These are phyloP conservation scores for Anoncus sp. DNA, from an alignment of 2,888 invertebrate genomes.

Conservation along the genomic window DNA sequence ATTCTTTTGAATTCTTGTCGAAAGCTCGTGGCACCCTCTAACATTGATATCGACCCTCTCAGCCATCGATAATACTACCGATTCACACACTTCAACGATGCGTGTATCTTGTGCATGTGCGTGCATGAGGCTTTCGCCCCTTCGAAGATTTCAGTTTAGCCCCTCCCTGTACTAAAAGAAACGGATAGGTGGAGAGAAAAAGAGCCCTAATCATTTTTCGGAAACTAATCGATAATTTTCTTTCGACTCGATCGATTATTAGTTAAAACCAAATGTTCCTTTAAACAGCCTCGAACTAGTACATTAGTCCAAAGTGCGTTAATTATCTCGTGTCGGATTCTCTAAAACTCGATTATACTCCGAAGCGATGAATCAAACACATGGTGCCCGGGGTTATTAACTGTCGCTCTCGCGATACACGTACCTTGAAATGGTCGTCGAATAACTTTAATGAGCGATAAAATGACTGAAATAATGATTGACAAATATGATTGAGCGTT, in stretches of 20 bases:
- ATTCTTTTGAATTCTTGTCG: slow-evolving; percentile 65
- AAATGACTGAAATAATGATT: neutral
- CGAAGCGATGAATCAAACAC: too few species aligned
- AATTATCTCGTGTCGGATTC: too few species aligned
- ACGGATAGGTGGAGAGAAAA: neutral
- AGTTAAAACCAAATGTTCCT: neutral
- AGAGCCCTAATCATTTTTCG: slow-evolving; percentile 1
- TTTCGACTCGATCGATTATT: neutral
- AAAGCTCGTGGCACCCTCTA: slow-evolving; percentile 26
- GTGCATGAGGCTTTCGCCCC: slow-evolving; percentile 2
- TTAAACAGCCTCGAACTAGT: neutral
- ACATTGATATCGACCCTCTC: slow-evolving; percentile 15
- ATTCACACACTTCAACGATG: slow-evolving; percentile 17
- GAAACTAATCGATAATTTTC: slow-evolving; percentile 36
- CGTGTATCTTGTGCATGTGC: slow-evolving; percentile 1
- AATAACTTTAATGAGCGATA: neutral
- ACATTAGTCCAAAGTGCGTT: too few species aligned
- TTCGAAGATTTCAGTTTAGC: slow-evolving; percentile 13
- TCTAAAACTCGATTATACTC: too few species aligned
- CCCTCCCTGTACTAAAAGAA: neutral
- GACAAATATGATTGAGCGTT: neutral
- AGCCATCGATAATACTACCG: slow-evolving; percentile 37
- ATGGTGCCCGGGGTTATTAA: too few species aligned
- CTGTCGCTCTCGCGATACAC: neutral
- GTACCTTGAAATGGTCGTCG: neutral